Evolutionary conservation across 2,888 invertebrate species (phyloP).

Genomic region (Nemapogon koenigi): DNA sequence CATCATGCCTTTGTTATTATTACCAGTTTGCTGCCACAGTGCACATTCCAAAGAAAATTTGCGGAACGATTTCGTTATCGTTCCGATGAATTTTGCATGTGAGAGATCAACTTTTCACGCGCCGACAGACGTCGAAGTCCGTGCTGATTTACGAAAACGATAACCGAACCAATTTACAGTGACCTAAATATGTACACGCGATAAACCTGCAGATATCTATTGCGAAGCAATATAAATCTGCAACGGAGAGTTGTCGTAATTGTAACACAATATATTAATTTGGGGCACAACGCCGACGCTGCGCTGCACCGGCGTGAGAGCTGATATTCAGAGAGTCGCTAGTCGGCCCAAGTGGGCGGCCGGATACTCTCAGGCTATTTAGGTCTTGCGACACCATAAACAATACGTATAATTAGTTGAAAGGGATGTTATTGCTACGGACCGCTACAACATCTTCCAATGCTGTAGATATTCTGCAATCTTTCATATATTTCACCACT

Average conservation of each 20-base stretch:
- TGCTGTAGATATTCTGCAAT: no score
- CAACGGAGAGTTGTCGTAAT: slow-evolving; percentile 15
- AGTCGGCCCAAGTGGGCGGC: slow-evolving; percentile 22
- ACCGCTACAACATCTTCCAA: not conserved
- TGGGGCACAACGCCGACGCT: slow-evolving; percentile 34
- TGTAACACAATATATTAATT: slow-evolving; percentile 44
- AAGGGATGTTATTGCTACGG: slow-evolving; percentile 2
- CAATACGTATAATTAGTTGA: slow-evolving; percentile 2
- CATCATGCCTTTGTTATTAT: no score
- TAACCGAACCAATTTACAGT: slow-evolving; percentile 30
- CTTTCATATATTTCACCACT: no score
- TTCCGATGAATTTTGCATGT: no score
- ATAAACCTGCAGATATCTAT: slow-evolving; percentile 27
- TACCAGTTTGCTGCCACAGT: no score
- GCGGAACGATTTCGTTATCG: no score
- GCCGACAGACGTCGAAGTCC: slow-evolving; percentile 17
- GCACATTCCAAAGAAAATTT: no score
- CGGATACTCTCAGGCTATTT: slow-evolving; percentile 18
- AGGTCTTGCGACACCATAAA: slow-evolving; percentile 11
- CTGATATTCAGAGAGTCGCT: no score
- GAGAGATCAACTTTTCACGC: slow-evolving; percentile 9
- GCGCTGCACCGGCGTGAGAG: slow-evolving; percentile 26
- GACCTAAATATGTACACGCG: slow-evolving; percentile 31
- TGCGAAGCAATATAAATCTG: slow-evolving; percentile 20
- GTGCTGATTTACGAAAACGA: slow-evolving; percentile 27